phyloP scores from a whole-genome alignment of 2,888 invertebrate species.

The Timema podura region DNA sequence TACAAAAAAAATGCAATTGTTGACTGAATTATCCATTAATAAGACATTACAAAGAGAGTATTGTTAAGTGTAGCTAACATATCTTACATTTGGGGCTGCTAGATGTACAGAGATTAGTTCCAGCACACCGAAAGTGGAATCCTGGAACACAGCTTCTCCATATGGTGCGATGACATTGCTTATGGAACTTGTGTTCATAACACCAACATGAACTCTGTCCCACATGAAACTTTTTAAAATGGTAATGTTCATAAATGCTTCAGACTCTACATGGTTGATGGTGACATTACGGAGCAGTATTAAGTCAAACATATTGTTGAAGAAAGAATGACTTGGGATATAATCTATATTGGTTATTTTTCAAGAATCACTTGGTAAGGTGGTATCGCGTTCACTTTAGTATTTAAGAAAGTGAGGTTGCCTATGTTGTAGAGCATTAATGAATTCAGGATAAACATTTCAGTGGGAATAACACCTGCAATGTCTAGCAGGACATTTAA shows the following conservation, averaged over 20 bases:
- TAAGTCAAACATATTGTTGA: slow-evolving; percentile 13
- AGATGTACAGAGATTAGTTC: slow-evolving; percentile 14
- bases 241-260: slow-evolving; percentile 14
- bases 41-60: no score
- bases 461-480: background rate
- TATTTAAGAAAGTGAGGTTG: slow-evolving; percentile 7
- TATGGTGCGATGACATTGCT: background rate
- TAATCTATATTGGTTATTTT: slow-evolving; percentile 1
- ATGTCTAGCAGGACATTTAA: background rate
- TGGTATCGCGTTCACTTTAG: background rate
- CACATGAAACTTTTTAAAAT: slow-evolving; percentile 7
- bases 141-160: background rate
- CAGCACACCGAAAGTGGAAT: slow-evolving; percentile 6
- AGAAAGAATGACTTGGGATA: background rate
- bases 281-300: slow-evolving; percentile 15
- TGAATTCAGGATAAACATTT: background rate
- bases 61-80: no score
- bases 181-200: slow-evolving; percentile 13
- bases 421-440: background rate
- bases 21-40: no score
- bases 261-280: slow-evolving; percentile 11
- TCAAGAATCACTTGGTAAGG: slow-evolving; percentile 12
- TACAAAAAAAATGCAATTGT: no score
- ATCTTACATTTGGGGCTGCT: slow-evolving; percentile 17
- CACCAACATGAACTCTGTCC: slow-evolving; percentile 1